phyloP scores from a whole-genome alignment of 1,140 invertebrate species.

The Marisa cornuarietis region DNA sequence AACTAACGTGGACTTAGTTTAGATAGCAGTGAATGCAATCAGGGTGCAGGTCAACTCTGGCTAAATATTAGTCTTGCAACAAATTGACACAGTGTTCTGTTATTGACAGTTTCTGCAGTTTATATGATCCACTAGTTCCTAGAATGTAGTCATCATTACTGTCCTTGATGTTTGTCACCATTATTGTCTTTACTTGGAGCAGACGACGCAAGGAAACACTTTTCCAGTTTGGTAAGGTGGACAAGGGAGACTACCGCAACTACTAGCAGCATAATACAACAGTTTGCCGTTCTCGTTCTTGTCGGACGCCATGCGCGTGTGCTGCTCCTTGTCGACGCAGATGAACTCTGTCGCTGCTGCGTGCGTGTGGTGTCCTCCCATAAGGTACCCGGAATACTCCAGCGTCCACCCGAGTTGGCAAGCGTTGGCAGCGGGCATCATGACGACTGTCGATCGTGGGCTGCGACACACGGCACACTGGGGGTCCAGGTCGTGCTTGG shows the following conservation, averaged over 20 bases:
- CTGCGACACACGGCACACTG: slow-evolving; percentile 33
- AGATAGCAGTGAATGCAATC: too few relatives aligned
- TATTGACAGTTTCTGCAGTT: too few relatives aligned
- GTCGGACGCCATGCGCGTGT: background rate
- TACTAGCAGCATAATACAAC: background rate
- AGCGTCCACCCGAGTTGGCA: slow-evolving; percentile 39
- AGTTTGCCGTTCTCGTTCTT: background rate
- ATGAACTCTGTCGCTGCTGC: slow-evolving; percentile 13
- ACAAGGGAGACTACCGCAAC: background rate
- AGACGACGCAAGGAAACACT: slow-evolving; percentile 30
- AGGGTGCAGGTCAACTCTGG: too few relatives aligned
- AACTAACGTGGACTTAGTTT: too few relatives aligned
- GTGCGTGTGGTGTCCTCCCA: slow-evolving; percentile 23
- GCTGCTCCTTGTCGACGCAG: slow-evolving; percentile 29
- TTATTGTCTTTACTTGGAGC: slow-evolving; percentile 1
- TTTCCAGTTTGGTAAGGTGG: background rate
- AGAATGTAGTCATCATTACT: too few relatives aligned
- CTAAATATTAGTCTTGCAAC: too few relatives aligned
- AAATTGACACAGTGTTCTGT: too few relatives aligned
- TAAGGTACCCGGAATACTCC: slow-evolving; percentile 41
- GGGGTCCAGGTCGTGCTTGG: slow-evolving; percentile 11
- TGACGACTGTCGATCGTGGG: slow-evolving; percentile 23
- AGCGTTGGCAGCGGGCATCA: slow-evolving; percentile 39
- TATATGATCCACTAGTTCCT: too few relatives aligned
- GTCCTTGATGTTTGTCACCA: too few relatives aligned